Base-by-base conservation (phyloP, 2,797 vertebrate genomes). In the Poecile montanus region DNA sequence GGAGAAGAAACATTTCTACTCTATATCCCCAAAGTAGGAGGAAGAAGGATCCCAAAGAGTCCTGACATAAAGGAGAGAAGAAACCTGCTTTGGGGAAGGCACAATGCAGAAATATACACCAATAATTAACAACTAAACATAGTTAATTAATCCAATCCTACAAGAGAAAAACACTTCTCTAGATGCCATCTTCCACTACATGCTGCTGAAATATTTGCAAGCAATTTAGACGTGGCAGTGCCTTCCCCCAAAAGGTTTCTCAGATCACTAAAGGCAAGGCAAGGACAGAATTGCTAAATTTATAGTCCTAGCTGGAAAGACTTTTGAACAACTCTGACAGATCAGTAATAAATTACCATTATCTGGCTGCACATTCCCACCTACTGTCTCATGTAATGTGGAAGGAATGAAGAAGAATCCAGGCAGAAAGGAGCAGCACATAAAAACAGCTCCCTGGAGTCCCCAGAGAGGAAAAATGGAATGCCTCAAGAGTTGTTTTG, bases 341-440 rank as follows among this genome's bases (percentile, higher is more conserved):
- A 86, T 92, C 62, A 58, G 38, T 85, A 91, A 94, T 87, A 96
- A 95, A 79, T 57, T 25, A 54, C 68, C 67, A 40, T 56, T 84
- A 85, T 88, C 78, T 96, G 95, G 93, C 94, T 67, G 11, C 10
- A 34, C 27, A 76, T 95, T 88, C 42, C 44, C 51, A 93, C 42
- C 78, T 97, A 58, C 67, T 95, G 71, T 76, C 84, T 60, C 86
- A 47, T 34, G 68, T 92, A 38, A 67, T 44, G n/a, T 88, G 85
- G 88, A 97, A 97, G 68, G 85, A 96, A 96, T 83, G 83, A 89
- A 70, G 63, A 36, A 58, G 14, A 57, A 34, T 4, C 40, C 22
- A 85, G 45, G 47, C 93, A 83, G 62, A 81, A 54, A 94, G 30
- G 40, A 92, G 38, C 32, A 70, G 65, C 34, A 73, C 60, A 32